Evolutionary conservation across 2,113 vertebrate species (phyloP).

Genomic region (Fregetta grallaria): DNA sequence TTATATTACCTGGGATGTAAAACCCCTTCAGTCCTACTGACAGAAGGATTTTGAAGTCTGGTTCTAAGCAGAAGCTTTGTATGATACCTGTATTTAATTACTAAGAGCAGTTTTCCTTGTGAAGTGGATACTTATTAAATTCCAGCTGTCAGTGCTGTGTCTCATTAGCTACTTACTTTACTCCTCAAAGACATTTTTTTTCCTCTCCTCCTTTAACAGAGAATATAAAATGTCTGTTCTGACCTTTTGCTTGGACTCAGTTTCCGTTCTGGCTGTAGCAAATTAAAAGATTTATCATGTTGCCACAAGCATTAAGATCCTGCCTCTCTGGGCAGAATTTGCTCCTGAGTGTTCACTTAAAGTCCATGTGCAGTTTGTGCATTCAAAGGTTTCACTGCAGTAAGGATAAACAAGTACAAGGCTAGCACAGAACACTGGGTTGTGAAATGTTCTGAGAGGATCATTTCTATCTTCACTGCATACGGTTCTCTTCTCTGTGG

Average conservation of each 20-base stretch:
- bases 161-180: slow-evolving; percentile 71
- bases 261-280: slow-evolving; percentile 67
- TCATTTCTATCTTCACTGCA: background rate
- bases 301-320: slow-evolving; percentile 13
- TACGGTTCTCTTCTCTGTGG: background rate
- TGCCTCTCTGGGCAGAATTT: background rate
- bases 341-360: background rate
- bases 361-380: background rate
- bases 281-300: slow-evolving; percentile 46
- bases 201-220: slow-evolving; percentile 33
- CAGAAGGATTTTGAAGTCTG: slow-evolving; percentile 13
- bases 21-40: background rate
- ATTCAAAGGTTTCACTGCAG: background rate
- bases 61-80: slow-evolving; percentile 20
- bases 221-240: slow-evolving; percentile 68
- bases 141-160: slow-evolving; percentile 70
- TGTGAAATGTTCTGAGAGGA: background rate
- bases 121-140: slow-evolving; percentile 61
- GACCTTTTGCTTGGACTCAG: slow-evolving; percentile 65
- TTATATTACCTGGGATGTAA: background rate
- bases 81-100: slow-evolving; percentile 71
- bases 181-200: slow-evolving; percentile 72
- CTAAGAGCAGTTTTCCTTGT: slow-evolving; percentile 42
- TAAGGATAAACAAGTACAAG: background rate
- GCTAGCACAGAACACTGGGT: background rate